Evolutionary conservation across 2,113 vertebrate genomes (phyloP).

Genomic region (Phainopepla nitens): DNA sequence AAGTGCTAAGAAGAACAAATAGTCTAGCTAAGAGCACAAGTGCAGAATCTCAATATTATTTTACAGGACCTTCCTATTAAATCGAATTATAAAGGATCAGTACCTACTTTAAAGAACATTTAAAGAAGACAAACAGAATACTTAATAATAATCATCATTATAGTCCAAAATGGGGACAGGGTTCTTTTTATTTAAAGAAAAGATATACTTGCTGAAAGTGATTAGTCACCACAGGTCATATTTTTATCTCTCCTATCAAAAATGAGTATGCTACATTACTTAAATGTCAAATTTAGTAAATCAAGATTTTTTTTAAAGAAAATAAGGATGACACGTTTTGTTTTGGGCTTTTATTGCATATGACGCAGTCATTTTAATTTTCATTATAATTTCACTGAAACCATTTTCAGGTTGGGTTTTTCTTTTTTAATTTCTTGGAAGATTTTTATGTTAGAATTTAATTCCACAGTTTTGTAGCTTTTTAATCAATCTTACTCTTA

Average conservation of each 20-base stretch:
- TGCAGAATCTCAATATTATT: not conserved
- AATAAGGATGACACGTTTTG: not conserved
- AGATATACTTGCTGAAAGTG: not conserved
- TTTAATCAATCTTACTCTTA: not conserved
- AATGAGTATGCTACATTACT: not conserved
- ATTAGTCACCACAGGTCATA: not conserved
- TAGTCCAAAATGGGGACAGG: accelerated
- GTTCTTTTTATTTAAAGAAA: not conserved
- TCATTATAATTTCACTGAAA: not conserved
- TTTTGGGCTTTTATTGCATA: not conserved
- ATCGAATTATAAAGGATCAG: not conserved
- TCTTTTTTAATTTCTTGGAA: not conserved
- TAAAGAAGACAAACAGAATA: not conserved
- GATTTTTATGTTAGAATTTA: not conserved
- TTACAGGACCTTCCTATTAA: not conserved
- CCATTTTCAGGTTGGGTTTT: accelerated
- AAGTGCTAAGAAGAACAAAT: not conserved
- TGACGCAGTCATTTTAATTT: not conserved
- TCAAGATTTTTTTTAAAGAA: not conserved
- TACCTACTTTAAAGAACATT: not conserved
- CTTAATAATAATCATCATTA: not conserved
- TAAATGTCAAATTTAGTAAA: not conserved
- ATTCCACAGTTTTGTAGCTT: not conserved
- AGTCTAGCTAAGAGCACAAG: not conserved
- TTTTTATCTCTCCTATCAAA: not conserved